Conservation (phyloP, 2,113 vertebrate genomes). For the Glareola pratincola region DNA sequence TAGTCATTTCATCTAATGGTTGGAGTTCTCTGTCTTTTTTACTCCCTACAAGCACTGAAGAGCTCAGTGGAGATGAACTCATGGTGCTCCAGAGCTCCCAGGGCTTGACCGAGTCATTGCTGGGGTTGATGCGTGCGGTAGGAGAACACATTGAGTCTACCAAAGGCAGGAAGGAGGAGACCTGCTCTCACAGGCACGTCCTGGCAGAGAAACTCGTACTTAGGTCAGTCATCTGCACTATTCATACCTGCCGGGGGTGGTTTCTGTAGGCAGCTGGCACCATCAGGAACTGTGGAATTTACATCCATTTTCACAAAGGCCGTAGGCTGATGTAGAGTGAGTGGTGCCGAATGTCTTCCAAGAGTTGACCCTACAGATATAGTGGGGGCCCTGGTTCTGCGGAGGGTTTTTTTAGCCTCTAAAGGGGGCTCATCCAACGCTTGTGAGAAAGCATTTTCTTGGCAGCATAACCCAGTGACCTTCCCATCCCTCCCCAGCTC, state of each 20-base stretch:
- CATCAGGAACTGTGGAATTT: not conserved
- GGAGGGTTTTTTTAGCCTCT: not conserved
- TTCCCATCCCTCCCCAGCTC: not conserved
- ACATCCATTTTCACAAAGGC: not conserved
- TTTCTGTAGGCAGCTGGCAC: not conserved
- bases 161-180: not conserved
- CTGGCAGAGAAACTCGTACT: not conserved
- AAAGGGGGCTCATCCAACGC: not conserved
- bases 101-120: not conserved
- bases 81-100: not conserved
- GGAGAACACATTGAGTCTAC: accelerated
- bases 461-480: not conserved
- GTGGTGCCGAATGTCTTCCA: not conserved
- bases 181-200: not conserved
- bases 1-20: not conserved
- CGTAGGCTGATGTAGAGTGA: not conserved
- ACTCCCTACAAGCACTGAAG: not conserved
- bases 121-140: not conserved
- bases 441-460: not conserved
- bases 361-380: not conserved
- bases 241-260: not conserved
- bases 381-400: not conserved
- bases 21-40: not conserved
- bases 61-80: not conserved
- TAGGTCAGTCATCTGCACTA: too few relatives aligned